Conservation (phyloP, 23 tunicate species). For the Aplidium turbinatum region DNA sequence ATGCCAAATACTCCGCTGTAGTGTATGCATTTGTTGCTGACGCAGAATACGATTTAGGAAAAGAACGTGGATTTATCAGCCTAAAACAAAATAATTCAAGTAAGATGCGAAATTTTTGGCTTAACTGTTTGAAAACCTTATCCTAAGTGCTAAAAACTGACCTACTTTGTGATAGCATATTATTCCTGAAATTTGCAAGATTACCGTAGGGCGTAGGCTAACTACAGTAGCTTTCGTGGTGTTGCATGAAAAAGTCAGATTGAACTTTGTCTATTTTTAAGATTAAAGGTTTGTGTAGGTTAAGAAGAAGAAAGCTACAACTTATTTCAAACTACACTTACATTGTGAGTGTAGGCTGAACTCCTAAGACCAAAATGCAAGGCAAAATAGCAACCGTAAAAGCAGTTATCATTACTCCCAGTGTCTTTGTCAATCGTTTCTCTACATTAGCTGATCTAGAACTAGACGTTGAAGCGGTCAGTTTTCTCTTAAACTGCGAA, state of each 20-base stretch:
- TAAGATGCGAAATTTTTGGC: too few species aligned
- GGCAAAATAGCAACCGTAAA: constrained; percentile 81
- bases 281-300: too few species aligned
- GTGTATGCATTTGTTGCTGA: constrained; percentile 22
- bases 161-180: neutral
- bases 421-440: constrained; percentile 63
- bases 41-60: constrained; percentile 42
- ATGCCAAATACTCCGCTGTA: constrained; percentile 56
- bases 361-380: constrained; percentile 19
- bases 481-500: too few species aligned
- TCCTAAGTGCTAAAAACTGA: neutral
- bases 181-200: neutral
- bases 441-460: constrained; percentile 34
- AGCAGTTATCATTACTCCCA: constrained; percentile 87
- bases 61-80: constrained; percentile 3
- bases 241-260: neutral
- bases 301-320: too few species aligned
- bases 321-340: too few species aligned
- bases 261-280: neutral
- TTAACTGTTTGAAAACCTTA: neutral
- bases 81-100: constrained; percentile 8
- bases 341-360: constrained; percentile 25
- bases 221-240: neutral
- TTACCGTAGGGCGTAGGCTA: neutral
- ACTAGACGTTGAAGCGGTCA: too few species aligned